phyloP scores from a whole-genome alignment of 2,797 vertebrate species.

The Eulemur coronatus region DNA sequence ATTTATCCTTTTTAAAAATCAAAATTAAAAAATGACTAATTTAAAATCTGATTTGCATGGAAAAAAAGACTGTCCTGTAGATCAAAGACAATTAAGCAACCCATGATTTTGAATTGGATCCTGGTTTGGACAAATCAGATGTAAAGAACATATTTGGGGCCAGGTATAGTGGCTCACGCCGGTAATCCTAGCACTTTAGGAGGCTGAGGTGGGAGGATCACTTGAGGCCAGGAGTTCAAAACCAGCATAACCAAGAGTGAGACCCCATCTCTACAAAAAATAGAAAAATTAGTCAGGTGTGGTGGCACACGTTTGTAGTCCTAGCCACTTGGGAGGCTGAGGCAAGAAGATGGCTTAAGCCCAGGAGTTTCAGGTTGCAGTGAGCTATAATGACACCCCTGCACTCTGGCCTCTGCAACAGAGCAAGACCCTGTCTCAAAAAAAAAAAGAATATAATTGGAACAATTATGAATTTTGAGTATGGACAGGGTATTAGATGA shows the following conservation, averaged over 20 bases:
- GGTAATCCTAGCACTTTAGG: neutral
- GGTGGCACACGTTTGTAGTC: neutral
- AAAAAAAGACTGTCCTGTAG: neutral
- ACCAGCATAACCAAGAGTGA: neutral
- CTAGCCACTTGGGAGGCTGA: neutral
- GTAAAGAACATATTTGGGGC: neutral
- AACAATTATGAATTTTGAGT: neutral
- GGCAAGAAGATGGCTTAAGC: neutral
- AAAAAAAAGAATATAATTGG: neutral
- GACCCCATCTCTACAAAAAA: neutral
- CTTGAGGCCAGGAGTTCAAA: neutral
- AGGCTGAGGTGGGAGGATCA: neutral
- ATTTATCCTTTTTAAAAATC: neutral
- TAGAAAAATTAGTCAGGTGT: neutral
- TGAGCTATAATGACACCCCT: neutral
- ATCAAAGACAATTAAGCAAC: neutral
- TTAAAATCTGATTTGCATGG: neutral
- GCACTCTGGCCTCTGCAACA: neutral
- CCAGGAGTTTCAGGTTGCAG: neutral
- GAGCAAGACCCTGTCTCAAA: neutral
- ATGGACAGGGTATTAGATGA: neutral
- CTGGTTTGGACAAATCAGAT: neutral
- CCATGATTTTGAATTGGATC: neutral
- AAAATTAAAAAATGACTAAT: neutral
- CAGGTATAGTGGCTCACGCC: neutral